These are phyloP conservation scores for Clarias platycephalus DNA, from an alignment of 2,797 vertebrate genomes.

Conservation along the genomic window DNA sequence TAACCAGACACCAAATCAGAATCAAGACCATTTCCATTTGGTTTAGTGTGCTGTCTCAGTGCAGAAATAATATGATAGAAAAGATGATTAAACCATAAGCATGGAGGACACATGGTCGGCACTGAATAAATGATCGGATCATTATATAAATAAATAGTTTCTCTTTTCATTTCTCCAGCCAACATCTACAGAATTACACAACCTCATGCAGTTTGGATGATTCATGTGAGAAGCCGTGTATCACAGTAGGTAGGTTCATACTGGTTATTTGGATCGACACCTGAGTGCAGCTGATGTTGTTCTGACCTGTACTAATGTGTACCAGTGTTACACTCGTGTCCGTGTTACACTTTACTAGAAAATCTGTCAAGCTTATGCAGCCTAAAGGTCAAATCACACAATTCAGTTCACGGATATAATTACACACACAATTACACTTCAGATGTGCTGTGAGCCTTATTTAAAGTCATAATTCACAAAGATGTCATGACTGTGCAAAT, in stretches of 20 bases:
- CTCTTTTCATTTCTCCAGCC: not conserved
- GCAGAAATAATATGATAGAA: not conserved
- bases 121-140: not conserved
- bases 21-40: not conserved
- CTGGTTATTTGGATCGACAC: not conserved
- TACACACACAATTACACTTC: not conserved
- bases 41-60: not conserved
- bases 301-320: not conserved
- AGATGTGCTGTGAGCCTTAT: not conserved
- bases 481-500: conserved; percentile 22
- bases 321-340: not conserved
- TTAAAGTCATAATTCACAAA: conserved; percentile 27
- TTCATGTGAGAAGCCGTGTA: not conserved
- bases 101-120: not conserved
- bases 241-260: not conserved
- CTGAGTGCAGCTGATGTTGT: not conserved
- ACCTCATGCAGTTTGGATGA: not conserved
- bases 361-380: not conserved
- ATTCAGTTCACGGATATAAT: not conserved
- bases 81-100: not conserved
- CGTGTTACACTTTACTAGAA: not conserved
- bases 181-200: not conserved
- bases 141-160: conserved; percentile 6
- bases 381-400: not conserved
- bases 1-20: not conserved